Evolutionary conservation across 2,888 invertebrate genomes (phyloP).

Genomic region (Gordius sp.): DNA sequence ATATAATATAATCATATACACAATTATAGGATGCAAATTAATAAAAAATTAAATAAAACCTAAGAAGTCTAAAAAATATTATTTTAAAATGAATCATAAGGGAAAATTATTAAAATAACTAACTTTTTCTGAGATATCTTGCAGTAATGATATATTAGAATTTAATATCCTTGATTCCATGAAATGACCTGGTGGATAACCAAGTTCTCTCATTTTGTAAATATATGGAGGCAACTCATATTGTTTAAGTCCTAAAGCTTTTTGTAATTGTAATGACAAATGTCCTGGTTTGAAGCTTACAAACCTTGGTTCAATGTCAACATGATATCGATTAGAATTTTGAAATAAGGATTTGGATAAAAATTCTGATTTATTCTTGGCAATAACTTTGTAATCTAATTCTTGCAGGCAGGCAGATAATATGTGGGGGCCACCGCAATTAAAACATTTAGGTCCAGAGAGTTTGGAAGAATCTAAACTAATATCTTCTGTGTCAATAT

Average conservation of each 20-base stretch:
- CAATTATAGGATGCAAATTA: background rate
- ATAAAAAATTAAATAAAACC: background rate
- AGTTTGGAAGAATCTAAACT: background rate
- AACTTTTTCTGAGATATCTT: background rate
- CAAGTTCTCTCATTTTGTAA: background rate
- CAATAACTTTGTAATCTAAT: background rate
- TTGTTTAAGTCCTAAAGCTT: background rate
- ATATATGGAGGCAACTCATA: conserved; percentile 13
- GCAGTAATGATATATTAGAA: background rate
- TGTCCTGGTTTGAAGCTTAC: conserved; percentile 1
- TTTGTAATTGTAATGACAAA: background rate
- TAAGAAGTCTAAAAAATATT: background rate
- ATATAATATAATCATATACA: background rate
- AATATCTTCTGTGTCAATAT: background rate
- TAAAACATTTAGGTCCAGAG: conserved; percentile 10
- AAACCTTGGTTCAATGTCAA: background rate
- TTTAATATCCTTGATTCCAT: background rate
- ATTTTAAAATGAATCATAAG: too few relatives aligned
- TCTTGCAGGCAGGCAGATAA: background rate
- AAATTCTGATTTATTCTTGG: background rate
- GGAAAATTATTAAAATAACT: background rate
- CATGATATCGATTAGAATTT: background rate
- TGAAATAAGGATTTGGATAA: background rate
- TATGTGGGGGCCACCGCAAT: conserved; percentile 6
- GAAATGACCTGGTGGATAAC: conserved; percentile 14